Evolutionary conservation across 1,140 invertebrate species (phyloP).

Genomic region (Caenorhabditis elegans): WBcel235 BX284605.5:11459501-11460000

Average conservation of each 20-base stretch:
- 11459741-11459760: slow-evolving; percentile 56
- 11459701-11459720: slow-evolving; percentile 15
- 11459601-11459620: not conserved
- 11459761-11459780: slow-evolving; percentile 53
- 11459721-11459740: slow-evolving; percentile 6
- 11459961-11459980: too few species aligned
- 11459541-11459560: not conserved
- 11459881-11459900: not conserved
- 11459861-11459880: too few species aligned
- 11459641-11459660: too few species aligned
- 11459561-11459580: slow-evolving; percentile 3
- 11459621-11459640: not conserved
- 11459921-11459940: too few species aligned
- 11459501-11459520: not conserved
- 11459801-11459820: slow-evolving; percentile 56
- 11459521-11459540: not conserved
- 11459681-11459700: too few species aligned
- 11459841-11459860: not conserved
- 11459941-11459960: too few species aligned
- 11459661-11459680: too few species aligned
- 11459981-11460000: too few species aligned
- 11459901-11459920: not conserved
- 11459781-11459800: slow-evolving; percentile 53
- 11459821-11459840: slow-evolving; percentile 55
- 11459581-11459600: slow-evolving; percentile 29